phyloP scores from a whole-genome alignment of 1,140 invertebrate species.

The Lanistes nyassanus region DNA sequence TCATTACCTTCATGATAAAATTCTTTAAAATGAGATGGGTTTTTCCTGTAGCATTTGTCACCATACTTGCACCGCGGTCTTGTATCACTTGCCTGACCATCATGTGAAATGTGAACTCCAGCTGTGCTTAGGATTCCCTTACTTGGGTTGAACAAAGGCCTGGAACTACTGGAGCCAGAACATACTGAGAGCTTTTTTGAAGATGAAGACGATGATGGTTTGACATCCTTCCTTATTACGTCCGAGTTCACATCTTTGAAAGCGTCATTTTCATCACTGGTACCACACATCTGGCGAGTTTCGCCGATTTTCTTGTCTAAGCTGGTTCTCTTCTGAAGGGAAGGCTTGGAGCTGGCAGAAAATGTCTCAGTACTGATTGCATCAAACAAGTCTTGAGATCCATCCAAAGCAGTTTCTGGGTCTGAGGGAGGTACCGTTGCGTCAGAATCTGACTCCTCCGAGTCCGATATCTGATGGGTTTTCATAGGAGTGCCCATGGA shows the following conservation, averaged over 20 bases:
- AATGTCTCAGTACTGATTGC: not conserved
- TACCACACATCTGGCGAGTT: conserved; percentile 9
- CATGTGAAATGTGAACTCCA: no score
- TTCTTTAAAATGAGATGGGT: conserved; percentile 49
- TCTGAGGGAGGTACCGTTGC: conserved; percentile 23
- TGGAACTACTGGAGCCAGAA: no score
- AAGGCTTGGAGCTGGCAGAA: not conserved
- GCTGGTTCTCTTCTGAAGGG: not conserved
- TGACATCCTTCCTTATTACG: not conserved
- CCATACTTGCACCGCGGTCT: conserved; percentile 48
- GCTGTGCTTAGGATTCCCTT: no score
- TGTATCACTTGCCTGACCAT: not conserved
- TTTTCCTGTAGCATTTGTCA: conserved; percentile 53
- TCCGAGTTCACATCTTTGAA: not conserved
- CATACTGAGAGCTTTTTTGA: no score
- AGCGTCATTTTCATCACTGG: conserved; percentile 8
- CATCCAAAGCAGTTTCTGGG: not conserved
- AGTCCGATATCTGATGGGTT: conserved; percentile 7
- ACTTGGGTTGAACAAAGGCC: no score
- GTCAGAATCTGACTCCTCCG: conserved; percentile 33
- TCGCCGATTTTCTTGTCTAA: not conserved
- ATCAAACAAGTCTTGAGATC: conserved; percentile 27
- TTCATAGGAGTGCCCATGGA: not conserved
- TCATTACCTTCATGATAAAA: conserved; percentile 35
- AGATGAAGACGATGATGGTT: no score